Evolutionary conservation across 64 coral and sea anemone species (phyloP), one percentile per base, ranked within the genome.

Genomic region (Astreopora myriophthalma): DNA sequence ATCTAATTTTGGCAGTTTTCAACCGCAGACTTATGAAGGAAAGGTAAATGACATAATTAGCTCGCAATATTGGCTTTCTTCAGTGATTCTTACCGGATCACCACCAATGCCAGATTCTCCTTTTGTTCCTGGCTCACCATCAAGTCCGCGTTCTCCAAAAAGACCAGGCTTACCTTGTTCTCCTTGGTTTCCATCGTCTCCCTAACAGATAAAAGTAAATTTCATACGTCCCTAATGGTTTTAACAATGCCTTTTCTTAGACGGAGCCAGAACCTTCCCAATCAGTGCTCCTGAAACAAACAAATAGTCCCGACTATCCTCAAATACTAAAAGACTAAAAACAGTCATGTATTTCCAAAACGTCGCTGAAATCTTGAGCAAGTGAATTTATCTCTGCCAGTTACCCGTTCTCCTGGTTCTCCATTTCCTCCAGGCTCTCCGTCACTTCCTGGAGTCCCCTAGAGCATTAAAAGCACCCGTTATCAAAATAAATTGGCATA

Each of bases 381-480:
- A n/a, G n/a, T n/a, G 51, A 16, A 16, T 55, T 3, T 8, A 19
- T 17, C 3, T 3, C 10, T 16, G 51, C 16, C 16, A 55, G 29
- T 81, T 37, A 64, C 79, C n/a, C 0, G 31, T 83, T 38, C 29
- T 37, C 79, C 79, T 9, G 55, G 79, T 9, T 83, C 79, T 63
- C 79, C 79, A 30, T 60, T 17, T 64, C 23, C 5, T 65, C 79
- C 79, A 19, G 79, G 52, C 17, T 81, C 49, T 34, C 77, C 77
- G 51, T 61, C 77, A 22, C 55, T 22, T 35, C 77, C 77, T 34
- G 52, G 34, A 63, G 5, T 36, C 1, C 79, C 79, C 55, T 64
- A 22, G 14, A 35, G 34, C 8, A 19, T 24, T 60, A 35, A 38
- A 64, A 73, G 33, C 28, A 25, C 2, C 13, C 29, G 14, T 33